These are phyloP conservation scores for Antigone vipio DNA, from an alignment of 2,113 vertebrate genomes.

Conservation along the genomic window DNA sequence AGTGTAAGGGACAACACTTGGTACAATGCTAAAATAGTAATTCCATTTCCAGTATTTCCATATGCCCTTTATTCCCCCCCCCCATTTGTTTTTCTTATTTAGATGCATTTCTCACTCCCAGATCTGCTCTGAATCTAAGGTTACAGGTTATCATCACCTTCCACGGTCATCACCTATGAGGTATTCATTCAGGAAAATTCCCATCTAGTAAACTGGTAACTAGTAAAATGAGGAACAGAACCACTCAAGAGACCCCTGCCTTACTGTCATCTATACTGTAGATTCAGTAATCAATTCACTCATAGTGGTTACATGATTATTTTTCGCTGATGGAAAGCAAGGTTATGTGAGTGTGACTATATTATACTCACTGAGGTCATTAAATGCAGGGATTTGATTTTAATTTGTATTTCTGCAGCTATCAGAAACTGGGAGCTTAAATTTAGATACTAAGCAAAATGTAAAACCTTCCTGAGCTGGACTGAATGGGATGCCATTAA, in stretches of 20 bases:
- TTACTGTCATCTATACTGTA: background rate
- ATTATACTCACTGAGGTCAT: background rate
- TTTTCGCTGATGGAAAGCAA: background rate
- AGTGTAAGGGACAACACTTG: background rate
- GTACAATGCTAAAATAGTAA: background rate
- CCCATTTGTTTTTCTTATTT: background rate
- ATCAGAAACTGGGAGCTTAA: background rate
- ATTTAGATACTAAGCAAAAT: background rate
- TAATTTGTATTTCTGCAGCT: background rate
- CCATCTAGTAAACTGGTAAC: background rate
- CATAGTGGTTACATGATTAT: background rate
- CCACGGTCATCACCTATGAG: background rate
- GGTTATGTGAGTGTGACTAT: background rate
- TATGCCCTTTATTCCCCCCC: background rate
- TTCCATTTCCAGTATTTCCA: background rate
- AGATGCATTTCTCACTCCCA: background rate
- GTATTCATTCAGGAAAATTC: background rate
- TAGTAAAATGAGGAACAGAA: background rate
- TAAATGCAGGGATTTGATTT: background rate
- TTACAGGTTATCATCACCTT: background rate
- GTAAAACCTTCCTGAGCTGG: background rate
- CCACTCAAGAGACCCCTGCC: background rate
- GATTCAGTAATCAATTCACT: background rate
- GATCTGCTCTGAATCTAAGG: background rate
- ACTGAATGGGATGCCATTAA: background rate